Evolutionary conservation across 1,140 invertebrate species (phyloP).

Genomic region (Belonocnema kinseyi): DNA sequence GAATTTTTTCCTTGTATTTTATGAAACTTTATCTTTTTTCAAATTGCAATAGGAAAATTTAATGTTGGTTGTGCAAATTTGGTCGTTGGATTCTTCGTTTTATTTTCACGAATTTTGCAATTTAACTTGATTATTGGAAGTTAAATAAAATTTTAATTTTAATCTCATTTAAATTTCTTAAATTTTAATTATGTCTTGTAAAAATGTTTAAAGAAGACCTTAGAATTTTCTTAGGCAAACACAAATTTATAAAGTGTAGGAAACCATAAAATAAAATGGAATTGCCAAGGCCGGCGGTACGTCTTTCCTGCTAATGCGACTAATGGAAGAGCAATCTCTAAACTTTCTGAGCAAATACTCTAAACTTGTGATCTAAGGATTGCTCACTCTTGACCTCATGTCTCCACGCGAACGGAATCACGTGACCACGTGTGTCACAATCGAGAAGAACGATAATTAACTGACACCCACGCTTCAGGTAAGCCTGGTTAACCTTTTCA

Average conservation of each 20-base stretch:
- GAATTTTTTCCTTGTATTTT: too few relatives aligned
- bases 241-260: not conserved
- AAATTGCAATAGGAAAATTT: too few relatives aligned
- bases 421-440: conserved; percentile 1
- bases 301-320: conserved; percentile 9
- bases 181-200: not conserved
- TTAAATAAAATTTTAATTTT: too few relatives aligned
- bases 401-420: conserved; percentile 22
- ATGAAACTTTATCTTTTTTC: too few relatives aligned
- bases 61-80: too few relatives aligned
- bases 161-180: too few relatives aligned
- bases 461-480: not conserved
- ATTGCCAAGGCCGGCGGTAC: conserved; percentile 1
- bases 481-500: not conserved
- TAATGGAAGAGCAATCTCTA: conserved; percentile 24
- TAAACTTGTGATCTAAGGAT: not conserved
- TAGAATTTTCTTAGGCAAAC: conserved; percentile 4
- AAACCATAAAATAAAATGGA: not conserved
- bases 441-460: conserved; percentile 5
- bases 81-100: too few relatives aligned
- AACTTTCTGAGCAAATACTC: not conserved
- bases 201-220: not conserved
- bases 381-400: not conserved
- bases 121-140: too few relatives aligned
- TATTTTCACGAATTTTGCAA: too few relatives aligned